Percentiles rank a stretch among this genome's conserved stretches.
Conservation (phyloP, 2,888 invertebrate species). For the Laspeyria flexula region DNA sequence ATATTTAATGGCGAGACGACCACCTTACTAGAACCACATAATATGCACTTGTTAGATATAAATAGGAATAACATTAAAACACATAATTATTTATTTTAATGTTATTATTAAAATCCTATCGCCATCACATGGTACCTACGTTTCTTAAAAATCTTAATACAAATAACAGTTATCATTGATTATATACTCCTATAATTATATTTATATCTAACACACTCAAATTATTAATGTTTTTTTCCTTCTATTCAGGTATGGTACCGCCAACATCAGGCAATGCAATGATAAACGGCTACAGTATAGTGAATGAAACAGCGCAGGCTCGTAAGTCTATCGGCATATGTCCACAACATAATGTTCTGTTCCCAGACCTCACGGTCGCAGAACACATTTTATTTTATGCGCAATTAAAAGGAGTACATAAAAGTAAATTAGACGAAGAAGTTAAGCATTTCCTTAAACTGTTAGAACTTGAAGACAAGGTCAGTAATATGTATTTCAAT, state of each 20-base stretch:
- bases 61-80: no score
- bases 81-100: no score
- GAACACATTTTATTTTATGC: conserved; percentile 95
- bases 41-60: no score
- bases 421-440: conserved; percentile 84
- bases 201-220: no score
- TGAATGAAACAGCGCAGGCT: conserved; percentile 88
- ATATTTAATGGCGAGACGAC: no score
- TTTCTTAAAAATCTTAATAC: no score
- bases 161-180: no score
- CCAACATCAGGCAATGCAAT: conserved; percentile 90
- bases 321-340: conserved; percentile 92
- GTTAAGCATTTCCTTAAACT: conserved; percentile 88
- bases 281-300: conserved; percentile 90
- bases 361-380: conserved; percentile 92
- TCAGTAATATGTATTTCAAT: conserved; percentile 38
- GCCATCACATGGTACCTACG: no score
- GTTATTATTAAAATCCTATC: no score
- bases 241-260: conserved; percentile 87
- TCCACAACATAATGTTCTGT: conserved; percentile 95
- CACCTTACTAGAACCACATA: no score
- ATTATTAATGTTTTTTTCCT: background rate
- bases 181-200: no score
- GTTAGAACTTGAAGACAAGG: conserved; percentile 89
- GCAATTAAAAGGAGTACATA: conserved; percentile 88